These are phyloP conservation scores for Corella eumyota DNA, from an alignment of 23 tunicate species.

Conservation along the genomic window DNA sequence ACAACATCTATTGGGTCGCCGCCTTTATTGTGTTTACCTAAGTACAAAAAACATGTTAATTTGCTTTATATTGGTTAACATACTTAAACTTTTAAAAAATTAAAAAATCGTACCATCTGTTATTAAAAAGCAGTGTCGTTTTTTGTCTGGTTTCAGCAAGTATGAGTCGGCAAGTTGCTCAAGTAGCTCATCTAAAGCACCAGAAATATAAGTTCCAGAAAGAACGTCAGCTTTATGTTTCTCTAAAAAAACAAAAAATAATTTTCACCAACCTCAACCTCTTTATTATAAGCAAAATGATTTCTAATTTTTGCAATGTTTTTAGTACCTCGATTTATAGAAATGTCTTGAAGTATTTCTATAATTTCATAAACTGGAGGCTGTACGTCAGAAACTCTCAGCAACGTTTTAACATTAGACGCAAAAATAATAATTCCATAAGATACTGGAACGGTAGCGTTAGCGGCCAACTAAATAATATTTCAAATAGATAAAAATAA, in stretches of 20 bases:
- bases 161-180: conserved; percentile 15
- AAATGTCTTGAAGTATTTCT: conserved; percentile 14
- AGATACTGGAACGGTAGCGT: conserved; percentile 36
- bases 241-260: too few relatives aligned
- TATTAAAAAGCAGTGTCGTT: conserved; percentile 33
- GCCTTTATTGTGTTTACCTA: conserved; percentile 20
- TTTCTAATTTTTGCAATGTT: too few relatives aligned
- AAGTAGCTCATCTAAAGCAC: conserved; percentile 8
- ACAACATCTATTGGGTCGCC: background rate
- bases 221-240: conserved; percentile 6
- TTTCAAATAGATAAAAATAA: background rate
- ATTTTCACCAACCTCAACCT: too few relatives aligned
- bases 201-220: conserved; percentile 20
- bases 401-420: conserved; percentile 10
- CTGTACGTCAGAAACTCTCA: conserved; percentile 8
- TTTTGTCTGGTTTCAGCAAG: background rate
- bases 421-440: conserved; percentile 66
- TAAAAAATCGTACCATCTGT: conserved; percentile 43
- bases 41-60: background rate
- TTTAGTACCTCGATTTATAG: conserved; percentile 24
- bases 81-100: background rate
- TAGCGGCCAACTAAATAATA: conserved; percentile 29
- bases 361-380: conserved; percentile 19
- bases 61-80: background rate
- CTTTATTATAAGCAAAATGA: too few relatives aligned